Evolutionary conservation across 2,888 invertebrate species (phyloP), one percentile per base, ranked within the genome.

Genomic region (Orthosia cruda): DNA sequence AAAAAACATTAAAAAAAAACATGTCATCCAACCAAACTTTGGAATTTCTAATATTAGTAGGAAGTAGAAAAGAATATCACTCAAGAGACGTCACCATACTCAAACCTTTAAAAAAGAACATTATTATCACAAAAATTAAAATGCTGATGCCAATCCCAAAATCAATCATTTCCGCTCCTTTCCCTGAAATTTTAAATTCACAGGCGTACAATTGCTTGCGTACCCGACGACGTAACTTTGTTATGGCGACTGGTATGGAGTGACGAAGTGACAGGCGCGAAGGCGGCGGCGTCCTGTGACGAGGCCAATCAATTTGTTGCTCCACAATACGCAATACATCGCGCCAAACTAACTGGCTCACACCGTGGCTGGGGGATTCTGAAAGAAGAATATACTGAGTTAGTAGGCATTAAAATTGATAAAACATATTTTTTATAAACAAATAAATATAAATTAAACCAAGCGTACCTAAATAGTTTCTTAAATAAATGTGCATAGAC

Each of bases 291-390:
- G 87, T 91, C 92, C 90, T 94, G 93, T 93, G 94, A 91, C 92
- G 94, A 89, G 87, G 81, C 95, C 96, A 95, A 96, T 96, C 96
- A 96, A 96, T 96, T 96, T 96, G 96, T 96, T 92, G 91, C 85
- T 87, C 85, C 92, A 95, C 95, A 94, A 95, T 94, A 93, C 95
- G 94, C 94, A 93, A 95, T 95, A 94, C 93, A 94, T 96, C 94
- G 92, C 89, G 86, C 84, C 87, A 86, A 90, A 91, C 92, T 94
- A 95, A 95, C 95, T 93, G 93, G 93, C 92, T 94, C 91, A 92
- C 92, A 92, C 93, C 87, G 91, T 82, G 74, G 74, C 50, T 54
- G 89, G 86, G 87, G 67, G 85, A 95, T 94, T 94, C 95, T 93
- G 71, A 0, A 63, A 16, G 16, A 62, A 50, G 9, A 49, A 4